Percentiles rank a stretch among this genome's conserved stretches.
Conservation (phyloP, 2,888 invertebrate genomes). For the Emmelina monodactyla region DNA sequence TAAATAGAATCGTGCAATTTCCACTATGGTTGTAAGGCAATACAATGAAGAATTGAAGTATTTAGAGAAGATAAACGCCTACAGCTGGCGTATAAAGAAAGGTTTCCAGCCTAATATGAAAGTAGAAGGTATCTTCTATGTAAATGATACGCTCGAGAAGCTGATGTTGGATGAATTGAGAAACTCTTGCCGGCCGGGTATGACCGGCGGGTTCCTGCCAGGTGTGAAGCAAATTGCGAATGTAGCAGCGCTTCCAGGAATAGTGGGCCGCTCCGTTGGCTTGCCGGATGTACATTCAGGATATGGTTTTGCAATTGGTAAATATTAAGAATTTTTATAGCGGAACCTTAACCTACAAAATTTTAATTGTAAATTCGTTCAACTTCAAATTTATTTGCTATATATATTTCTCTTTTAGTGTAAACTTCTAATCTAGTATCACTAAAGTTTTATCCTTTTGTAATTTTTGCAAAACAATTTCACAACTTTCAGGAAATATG, state of each 20-base stretch:
- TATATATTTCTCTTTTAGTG: no score
- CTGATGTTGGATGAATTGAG: slow-evolving; percentile 97
- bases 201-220: slow-evolving; percentile 95
- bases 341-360: no score
- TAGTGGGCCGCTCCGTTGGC: slow-evolving; percentile 92
- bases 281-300: slow-evolving; percentile 98
- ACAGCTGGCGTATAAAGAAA: slow-evolving; percentile 94
- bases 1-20: no score
- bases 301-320: slow-evolving; percentile 98
- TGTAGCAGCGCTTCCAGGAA: slow-evolving; percentile 97
- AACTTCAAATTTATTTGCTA: no score
- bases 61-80: slow-evolving; percentile 85
- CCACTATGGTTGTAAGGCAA: slow-evolving; percentile 82
- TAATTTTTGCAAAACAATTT: slow-evolving; percentile 9
- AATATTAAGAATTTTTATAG: no score
- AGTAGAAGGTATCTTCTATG: slow-evolving; percentile 97
- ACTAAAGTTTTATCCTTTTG: slow-evolving; percentile 3
- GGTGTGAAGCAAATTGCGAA: slow-evolving; percentile 99
- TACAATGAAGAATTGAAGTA: slow-evolving; percentile 95
- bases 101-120: slow-evolving; percentile 99
- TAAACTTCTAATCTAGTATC: no score
- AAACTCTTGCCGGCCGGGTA: slow-evolving; percentile 88
- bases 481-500: slow-evolving; percentile 92
- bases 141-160: slow-evolving; percentile 88
- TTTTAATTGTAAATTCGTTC: no score